Evolutionary conservation across 2,797 vertebrate genomes (phyloP), one percentile per base, ranked within the genome.

Genomic region (Lithobates sylvaticus): DNA sequence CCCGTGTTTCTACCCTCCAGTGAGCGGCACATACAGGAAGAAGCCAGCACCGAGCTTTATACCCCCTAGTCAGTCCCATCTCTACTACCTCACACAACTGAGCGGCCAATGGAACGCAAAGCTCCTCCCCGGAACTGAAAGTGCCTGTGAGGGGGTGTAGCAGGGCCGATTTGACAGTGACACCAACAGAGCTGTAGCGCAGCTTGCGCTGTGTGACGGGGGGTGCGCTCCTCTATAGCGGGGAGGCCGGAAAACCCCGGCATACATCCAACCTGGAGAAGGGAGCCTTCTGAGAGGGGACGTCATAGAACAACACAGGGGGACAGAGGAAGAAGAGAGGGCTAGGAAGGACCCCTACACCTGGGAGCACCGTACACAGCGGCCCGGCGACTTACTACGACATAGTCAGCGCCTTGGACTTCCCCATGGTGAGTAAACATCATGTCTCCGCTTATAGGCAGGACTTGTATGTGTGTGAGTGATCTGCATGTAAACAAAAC

Each of bases 101-200:
- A 23, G 3, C 23, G n/a, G 39, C 72, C 81, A 83, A 83, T 83
- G n/a, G 81, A 3, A 5, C 2, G 3, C 58, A 3, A 10, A 18
- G 16, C 65, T 76, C 58, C 81, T 47, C 81, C 81, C 81, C 72
- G 81, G 81, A 83, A 83, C 72, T 76, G 81, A 76, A 83, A 67
- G 61, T 75, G 39, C 26, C 18, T n/a, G 68, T 26, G 72, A 67
- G 81, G 70, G 69, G 81, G 72, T 65, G 81, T 76, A 83, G 58
- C 81, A 39, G 71, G 81, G 34, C 58, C 34, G 34, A 6, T 65
- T 65, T 83, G 70, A 75, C 81, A 74, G 81, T 74, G 54, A 83
- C 81, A 83, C 81, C 32, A 27, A 32, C 23, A 81, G 47, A 81
- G 67, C 29, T 23, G 27, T 72, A 23, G 54, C 18, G 16, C n/a